These are phyloP conservation scores for Stomorhina lunata DNA, from an alignment of 2,888 invertebrate genomes.

Conservation along the genomic window DNA sequence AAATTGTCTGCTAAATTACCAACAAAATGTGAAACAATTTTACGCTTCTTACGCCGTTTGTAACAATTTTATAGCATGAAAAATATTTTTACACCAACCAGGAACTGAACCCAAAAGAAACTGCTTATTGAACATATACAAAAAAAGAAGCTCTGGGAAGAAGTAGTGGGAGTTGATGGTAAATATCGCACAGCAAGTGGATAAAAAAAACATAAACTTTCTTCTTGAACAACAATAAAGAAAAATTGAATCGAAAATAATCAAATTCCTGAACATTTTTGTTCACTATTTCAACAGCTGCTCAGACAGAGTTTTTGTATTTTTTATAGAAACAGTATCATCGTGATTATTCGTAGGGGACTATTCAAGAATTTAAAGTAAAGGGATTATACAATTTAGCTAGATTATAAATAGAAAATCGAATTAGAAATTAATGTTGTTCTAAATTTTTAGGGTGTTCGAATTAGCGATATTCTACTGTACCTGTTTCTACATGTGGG, in stretches of 20 bases:
- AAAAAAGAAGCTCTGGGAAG: not conserved
- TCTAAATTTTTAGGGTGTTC: too few relatives aligned
- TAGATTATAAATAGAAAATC: too few relatives aligned
- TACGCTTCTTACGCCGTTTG: constrained; percentile 55
- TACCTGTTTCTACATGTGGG: not conserved
- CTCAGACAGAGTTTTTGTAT: not conserved
- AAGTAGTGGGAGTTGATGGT: not conserved
- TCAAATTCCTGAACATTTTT: constrained; percentile 56
- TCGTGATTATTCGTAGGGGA: too few relatives aligned
- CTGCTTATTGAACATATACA: not conserved
- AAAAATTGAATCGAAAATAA: constrained; percentile 60
- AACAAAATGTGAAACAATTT: constrained; percentile 67
- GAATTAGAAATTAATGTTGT: too few relatives aligned
- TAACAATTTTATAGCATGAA: constrained; percentile 33
- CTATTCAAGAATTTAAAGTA: too few relatives aligned
- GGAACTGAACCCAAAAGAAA: too few relatives aligned
- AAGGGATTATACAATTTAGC: too few relatives aligned
- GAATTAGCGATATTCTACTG: too few relatives aligned
- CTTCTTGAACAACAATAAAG: constrained; percentile 43
- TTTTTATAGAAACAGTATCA: too few relatives aligned
- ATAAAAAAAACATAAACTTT: constrained; percentile 38
- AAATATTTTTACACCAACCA: constrained; percentile 29
- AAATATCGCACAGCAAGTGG: constrained; percentile 5
- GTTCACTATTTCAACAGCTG: not conserved
- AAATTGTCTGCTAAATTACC: constrained; percentile 67